A percentile compares a stretch with the other conserved stretches of the same genome.
Evolutionary conservation across 2,888 invertebrate species (phyloP).

Genomic region (Aphodius granarius): DNA sequence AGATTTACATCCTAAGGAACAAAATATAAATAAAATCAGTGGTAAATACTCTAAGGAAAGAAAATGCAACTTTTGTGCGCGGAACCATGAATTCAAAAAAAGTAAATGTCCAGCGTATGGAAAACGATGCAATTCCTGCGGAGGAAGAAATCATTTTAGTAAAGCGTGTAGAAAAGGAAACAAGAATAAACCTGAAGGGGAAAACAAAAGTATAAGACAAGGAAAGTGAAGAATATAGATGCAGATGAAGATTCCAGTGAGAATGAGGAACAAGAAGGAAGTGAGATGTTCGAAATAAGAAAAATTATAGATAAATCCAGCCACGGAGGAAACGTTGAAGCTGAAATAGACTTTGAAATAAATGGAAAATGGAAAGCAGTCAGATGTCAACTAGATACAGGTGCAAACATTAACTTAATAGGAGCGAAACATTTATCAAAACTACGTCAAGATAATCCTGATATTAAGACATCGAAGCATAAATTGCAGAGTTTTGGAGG

Average conservation of each 20-base stretch:
- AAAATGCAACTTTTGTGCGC: background rate
- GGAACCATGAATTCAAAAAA: background rate
- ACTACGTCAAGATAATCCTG: background rate
- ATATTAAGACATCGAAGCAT: background rate
- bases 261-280: background rate
- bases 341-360: background rate
- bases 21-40: background rate
- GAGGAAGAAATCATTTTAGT: background rate
- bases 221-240: background rate
- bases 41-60: no score
- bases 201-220: background rate
- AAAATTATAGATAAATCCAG: background rate
- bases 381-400: background rate
- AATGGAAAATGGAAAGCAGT: background rate
- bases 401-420: background rate
- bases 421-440: background rate
- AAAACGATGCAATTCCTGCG: background rate
- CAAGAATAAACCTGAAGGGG: background rate
- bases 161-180: background rate
- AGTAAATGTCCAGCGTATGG: background rate
- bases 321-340: background rate
- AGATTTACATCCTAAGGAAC: background rate
- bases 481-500: background rate
- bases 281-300: background rate
- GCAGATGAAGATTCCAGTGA: background rate